Conservation (phyloP, 2,888 invertebrate species). For the Ichneumoninae sp. region DNA sequence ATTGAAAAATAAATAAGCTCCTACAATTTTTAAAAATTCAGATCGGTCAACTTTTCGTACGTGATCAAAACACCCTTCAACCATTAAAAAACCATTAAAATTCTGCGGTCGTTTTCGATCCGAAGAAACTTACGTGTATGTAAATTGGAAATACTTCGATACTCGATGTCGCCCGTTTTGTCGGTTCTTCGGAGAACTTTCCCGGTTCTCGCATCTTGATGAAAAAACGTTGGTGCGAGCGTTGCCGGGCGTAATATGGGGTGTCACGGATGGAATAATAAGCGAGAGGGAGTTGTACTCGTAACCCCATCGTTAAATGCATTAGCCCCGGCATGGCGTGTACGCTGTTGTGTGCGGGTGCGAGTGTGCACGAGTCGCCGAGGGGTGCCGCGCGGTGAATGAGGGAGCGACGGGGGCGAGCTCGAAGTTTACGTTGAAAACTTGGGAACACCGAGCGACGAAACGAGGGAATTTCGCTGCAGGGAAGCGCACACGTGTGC, state of each 20-base stretch:
- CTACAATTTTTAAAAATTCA: too few species aligned
- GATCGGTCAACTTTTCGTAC: too few species aligned
- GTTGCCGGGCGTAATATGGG: slow-evolving; percentile 42
- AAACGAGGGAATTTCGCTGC: slow-evolving; percentile 29
- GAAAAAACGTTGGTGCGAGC: neutral
- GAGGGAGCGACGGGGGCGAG: slow-evolving; percentile 24
- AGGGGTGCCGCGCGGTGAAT: slow-evolving; percentile 42
- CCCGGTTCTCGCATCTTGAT: too few species aligned
- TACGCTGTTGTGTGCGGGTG: neutral
- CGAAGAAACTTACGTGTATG: slow-evolving; percentile 1
- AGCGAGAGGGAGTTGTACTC: slow-evolving; percentile 39
- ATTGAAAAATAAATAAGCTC: too few species aligned
- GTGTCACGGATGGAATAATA: slow-evolving; percentile 26
- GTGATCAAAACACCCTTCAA: neutral
- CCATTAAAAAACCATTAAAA: slow-evolving; percentile 33
- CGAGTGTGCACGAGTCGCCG: slow-evolving; percentile 23
- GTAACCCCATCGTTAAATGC: slow-evolving; percentile 65
- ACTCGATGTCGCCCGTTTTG: neutral
- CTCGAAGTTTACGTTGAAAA: slow-evolving; percentile 19
- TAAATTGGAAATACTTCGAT: neutral
- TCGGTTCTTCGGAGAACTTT: neutral
- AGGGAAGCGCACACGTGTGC: neutral
- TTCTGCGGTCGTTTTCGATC: slow-evolving; percentile 23
- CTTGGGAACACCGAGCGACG: slow-evolving; percentile 37
- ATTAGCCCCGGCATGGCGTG: slow-evolving; percentile 58